Base-by-base conservation (phyloP, 2,888 invertebrate species). In the Sturmia bella region DNA sequence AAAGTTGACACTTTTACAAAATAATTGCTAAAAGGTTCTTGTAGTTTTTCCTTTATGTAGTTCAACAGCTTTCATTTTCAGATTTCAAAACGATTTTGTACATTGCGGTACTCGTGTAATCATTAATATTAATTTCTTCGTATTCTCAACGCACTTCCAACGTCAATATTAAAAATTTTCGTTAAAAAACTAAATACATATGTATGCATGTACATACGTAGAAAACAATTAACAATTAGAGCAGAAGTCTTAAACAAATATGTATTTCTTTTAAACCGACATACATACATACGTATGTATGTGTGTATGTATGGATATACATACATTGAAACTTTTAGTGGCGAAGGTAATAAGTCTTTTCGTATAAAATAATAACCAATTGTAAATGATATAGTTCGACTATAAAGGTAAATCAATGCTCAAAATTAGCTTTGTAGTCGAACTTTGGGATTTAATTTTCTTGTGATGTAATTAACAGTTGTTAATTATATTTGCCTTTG, bases 51-150 rank as follows among this genome's bases (percentile, higher is more conserved):
- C 63, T 64, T 54, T 56, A 74, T 69, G 74, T 48, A 21, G 69
- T 74, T 74, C 41, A 77, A 64, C 74, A 52, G 74, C 74, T 81
- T 81, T 81, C 81, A 81, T 77, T 81, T 81, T 76, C 70, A 52
- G 27, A 50, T 39, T 54, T 61, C 2, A 63, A 54, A 54, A 24
- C 39, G 2, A 27, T 27, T 27, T 27, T 27, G 32, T 56, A n/a
- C 56, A 21, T 48, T 45, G 45, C 27, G 15, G 3, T 61, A 24
- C n/a, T n/a, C n/a, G n/a, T n/a, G n/a, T n/a, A n/a, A n/a, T n/a
- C n/a, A n/a, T 15, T 43, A 32, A 32, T 11, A 54, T 2, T 12
- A 19, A 32, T 19, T n/a, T 21, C 56, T 6, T 52, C 11, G 6
- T 63, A 15, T 54, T 45, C 41, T 69, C 48, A 54, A n/a, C 17